Evolutionary conservation across 2,888 invertebrate species (phyloP).

Genomic region (Lumbricus terrestris): DNA sequence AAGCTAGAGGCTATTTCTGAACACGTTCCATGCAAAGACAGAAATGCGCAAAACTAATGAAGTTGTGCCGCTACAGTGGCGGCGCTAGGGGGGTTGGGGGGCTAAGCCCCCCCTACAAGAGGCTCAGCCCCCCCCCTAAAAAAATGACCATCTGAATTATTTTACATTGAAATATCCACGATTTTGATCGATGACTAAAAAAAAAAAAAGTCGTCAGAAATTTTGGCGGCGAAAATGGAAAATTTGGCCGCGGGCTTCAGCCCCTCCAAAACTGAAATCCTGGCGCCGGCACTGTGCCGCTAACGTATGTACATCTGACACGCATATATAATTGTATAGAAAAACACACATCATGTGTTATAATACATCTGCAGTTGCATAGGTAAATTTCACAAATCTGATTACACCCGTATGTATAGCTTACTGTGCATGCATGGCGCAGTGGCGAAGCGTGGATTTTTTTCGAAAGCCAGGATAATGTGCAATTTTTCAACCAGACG

Average conservation of each 20-base stretch:
- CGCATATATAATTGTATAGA: neutral
- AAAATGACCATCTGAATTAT: too few species aligned
- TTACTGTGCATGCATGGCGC: neutral
- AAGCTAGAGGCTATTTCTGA: neutral
- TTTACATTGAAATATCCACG: too few species aligned
- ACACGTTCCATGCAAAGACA: neutral
- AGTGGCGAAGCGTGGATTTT: neutral
- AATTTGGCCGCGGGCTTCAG: too few species aligned
- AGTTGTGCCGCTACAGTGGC: neutral
- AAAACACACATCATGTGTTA: neutral
- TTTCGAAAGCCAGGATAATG: neutral
- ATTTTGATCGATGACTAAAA: too few species aligned
- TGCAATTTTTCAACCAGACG: too few species aligned
- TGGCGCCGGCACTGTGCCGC: too few species aligned
- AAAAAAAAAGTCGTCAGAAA: too few species aligned
- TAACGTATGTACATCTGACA: neutral
- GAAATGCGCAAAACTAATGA: neutral
- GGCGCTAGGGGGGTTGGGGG: too few species aligned
- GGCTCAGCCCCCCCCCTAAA: too few species aligned
- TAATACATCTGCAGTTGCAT: neutral
- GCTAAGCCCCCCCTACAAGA: too few species aligned
- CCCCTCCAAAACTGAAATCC: too few species aligned
- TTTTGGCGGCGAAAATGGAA: too few species aligned
- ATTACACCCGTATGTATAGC: neutral
- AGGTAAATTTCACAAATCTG: neutral